phyloP scores from a whole-genome alignment of 2,888 invertebrate species.

The Brenthis hecate region DNA sequence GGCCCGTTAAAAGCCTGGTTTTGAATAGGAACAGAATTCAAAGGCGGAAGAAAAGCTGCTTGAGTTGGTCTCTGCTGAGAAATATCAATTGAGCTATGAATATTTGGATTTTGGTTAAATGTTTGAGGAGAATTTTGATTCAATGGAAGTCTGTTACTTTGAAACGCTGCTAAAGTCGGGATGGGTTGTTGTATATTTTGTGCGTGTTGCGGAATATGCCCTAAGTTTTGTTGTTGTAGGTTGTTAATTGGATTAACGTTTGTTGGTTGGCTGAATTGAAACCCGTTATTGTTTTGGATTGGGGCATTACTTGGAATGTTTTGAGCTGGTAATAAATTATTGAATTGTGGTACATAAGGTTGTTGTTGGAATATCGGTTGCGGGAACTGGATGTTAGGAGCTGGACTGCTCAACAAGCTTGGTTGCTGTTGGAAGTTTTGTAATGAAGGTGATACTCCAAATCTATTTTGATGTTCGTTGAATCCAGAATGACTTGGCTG shows the following conservation, averaged over 20 bases:
- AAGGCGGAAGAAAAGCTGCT: slow-evolving; percentile 67
- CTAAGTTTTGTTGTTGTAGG: slow-evolving; percentile 56
- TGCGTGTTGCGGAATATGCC: slow-evolving; percentile 55
- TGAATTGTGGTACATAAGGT: slow-evolving; percentile 71
- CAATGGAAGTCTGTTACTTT: slow-evolving; percentile 57
- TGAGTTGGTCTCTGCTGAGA: slow-evolving; percentile 70
- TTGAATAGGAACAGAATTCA: slow-evolving; percentile 55
- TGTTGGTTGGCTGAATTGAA: slow-evolving; percentile 60
- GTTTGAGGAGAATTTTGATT: slow-evolving; percentile 57
- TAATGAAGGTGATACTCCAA: slow-evolving; percentile 69
- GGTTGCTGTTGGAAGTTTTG: slow-evolving; percentile 67
- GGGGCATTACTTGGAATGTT: slow-evolving; percentile 53
- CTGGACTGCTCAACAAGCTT: slow-evolving; percentile 55
- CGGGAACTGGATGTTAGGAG: slow-evolving; percentile 63
- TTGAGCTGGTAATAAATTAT: slow-evolving; percentile 59
- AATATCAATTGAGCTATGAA: slow-evolving; percentile 55
- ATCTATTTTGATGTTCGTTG: slow-evolving; percentile 75
- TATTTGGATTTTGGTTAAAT: slow-evolving; percentile 57
- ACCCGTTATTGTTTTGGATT: slow-evolving; percentile 51
- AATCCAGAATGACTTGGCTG: slow-evolving; percentile 71
- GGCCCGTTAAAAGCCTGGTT: slow-evolving; percentile 64
- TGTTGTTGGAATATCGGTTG: slow-evolving; percentile 62
- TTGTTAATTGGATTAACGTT: slow-evolving; percentile 54
- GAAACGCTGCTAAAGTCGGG: slow-evolving; percentile 66
- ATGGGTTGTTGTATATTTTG: slow-evolving; percentile 63